A percentile compares a stretch with the other conserved stretches of the same genome.
Evolutionary conservation across 1,140 invertebrate species (phyloP).

Genomic region (Frieseomelitta varia): DNA sequence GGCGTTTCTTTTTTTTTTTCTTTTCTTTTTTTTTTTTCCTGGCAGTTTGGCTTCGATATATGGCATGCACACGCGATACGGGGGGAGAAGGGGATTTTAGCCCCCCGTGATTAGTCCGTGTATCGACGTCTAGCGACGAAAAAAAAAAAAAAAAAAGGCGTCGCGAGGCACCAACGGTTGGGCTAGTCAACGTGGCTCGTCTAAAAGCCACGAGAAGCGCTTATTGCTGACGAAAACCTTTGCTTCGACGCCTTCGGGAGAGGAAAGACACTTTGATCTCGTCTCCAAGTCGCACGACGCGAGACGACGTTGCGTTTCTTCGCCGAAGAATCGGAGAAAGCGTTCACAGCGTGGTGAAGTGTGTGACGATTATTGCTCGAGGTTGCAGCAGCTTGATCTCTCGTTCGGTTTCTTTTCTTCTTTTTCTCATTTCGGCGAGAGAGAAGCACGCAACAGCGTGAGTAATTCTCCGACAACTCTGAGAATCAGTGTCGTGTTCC

Average conservation of each 20-base stretch:
- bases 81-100: neutral
- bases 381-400: neutral
- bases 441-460: too few relatives aligned
- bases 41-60: slow-evolving; percentile 69
- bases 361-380: slow-evolving; percentile 2
- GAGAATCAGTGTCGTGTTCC: neutral
- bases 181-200: neutral
- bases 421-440: too few relatives aligned
- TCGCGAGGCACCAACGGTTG: slow-evolving; percentile 6
- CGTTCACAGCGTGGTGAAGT: neutral
- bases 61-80: slow-evolving; percentile 47
- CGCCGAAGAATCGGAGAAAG: neutral
- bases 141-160: neutral
- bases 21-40: slow-evolving; percentile 22
- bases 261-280: slow-evolving; percentile 46
- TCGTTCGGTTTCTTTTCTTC: neutral
- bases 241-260: too few relatives aligned
- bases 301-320: neutral
- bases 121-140: slow-evolving; percentile 1
- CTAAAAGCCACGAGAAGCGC: neutral
- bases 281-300: neutral
- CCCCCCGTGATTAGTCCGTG: slow-evolving; percentile 3
- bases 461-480: neutral
- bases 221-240: too few relatives aligned
- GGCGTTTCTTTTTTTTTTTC: slow-evolving; percentile 37